Conservation (phyloP, 1,140 invertebrate genomes). For the Listronotus oregonensis region DNA sequence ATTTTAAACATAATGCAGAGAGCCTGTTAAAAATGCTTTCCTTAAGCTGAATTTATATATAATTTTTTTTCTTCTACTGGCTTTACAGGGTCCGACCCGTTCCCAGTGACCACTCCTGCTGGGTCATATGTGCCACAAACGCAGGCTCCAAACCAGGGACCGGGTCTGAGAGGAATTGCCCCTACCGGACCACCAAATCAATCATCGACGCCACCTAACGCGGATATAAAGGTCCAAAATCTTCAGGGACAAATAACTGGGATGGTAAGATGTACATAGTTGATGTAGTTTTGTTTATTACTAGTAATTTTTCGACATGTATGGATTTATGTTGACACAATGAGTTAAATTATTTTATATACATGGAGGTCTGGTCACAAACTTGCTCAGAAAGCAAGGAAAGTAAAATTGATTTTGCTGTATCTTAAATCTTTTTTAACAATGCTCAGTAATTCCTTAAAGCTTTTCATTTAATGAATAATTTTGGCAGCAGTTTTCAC, state of each 20-base stretch:
- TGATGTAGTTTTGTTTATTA: too few species aligned
- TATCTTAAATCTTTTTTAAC: too few species aligned
- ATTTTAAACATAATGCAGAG: neutral
- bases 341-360: too few species aligned
- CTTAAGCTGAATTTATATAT: neutral
- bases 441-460: too few species aligned
- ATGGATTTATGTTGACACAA: too few species aligned
- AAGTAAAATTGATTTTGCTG: too few species aligned
- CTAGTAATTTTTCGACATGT: too few species aligned
- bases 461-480: too few species aligned
- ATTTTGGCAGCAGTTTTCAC: too few species aligned
- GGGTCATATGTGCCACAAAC: conserved; percentile 41
- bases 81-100: conserved; percentile 44
- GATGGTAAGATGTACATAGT: conserved; percentile 39
- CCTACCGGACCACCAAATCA: conserved; percentile 52
- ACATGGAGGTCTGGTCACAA: too few species aligned
- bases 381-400: too few species aligned
- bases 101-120: conserved; percentile 24
- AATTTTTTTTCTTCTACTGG: conserved; percentile 11
- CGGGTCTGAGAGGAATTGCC: conserved; percentile 41
- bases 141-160: conserved; percentile 49
- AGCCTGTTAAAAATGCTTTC: neutral
- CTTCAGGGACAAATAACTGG: conserved; percentile 46
- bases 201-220: conserved; percentile 53
- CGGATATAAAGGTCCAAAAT: conserved; percentile 50